Evolutionary conservation across 2,888 invertebrate species (phyloP), one percentile per base, ranked within the genome.

Genomic region (Melanostoma mellinum): DNA sequence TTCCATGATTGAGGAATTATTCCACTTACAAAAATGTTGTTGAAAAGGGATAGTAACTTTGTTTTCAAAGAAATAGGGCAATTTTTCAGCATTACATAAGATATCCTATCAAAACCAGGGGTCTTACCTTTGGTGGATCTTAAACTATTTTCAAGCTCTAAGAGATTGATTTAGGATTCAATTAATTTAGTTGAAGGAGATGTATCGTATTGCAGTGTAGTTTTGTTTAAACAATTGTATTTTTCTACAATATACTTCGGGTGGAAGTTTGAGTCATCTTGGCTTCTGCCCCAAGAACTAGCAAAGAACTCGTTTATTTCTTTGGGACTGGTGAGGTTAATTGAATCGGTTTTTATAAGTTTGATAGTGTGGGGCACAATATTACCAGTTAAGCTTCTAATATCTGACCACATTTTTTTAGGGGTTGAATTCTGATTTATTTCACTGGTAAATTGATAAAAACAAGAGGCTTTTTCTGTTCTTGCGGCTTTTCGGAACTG

Each of bases 361-460:
- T 63, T 63, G 2, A 48, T 50, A 10, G 35, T 63, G 35, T 48
- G 38, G 33, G 48, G 38, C 4, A 50, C 48, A 8, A 10, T 36
- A 50, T n/a, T 63, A 8, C 61, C 36, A 6, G 48, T 63, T 8
- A 38, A 38, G 30, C 32, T 10, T 52, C 46, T 65, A 3, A 65
- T 65, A 10, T 65, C 38, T 6, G 52, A 4, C 65, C 42, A 65
- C 8, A 65, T 35, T 52, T 65, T 65, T 52, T 42, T 52, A 3
- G 65, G 48, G 6, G 38, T 52, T 38, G 67, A 67, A 8, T 53
- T 53, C 8, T 8, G 53, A 38, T 53, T 67, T 3, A 67, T 67
- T 40, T 33, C 48, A 1, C n/a, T 2, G 6, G 67, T 52, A 30
- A 53, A 55, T 67, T 35, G 8, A 20, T 33, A 32, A n/a, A 53